Base-by-base conservation (phyloP, 2,113 vertebrate species). In the Clinocottus analis region DNA sequence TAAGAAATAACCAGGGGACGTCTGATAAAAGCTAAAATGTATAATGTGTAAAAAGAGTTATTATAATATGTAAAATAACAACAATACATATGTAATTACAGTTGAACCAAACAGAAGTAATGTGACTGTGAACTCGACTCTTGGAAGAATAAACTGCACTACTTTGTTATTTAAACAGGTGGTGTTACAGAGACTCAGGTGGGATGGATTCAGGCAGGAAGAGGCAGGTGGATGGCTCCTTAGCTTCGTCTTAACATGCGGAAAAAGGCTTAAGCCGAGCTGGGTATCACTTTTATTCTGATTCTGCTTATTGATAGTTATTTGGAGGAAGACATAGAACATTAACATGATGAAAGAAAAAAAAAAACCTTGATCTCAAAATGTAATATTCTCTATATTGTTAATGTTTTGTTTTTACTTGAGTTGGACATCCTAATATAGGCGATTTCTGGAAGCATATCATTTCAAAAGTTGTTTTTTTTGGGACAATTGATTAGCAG, bases 31-130 rank as follows among this genome's bases (percentile, higher is more conserved):
- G 73, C 66, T 73, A 68, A 92, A 91, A 93, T 88, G 91, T 94
- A 93, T 91, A 65, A 88, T 43, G 13, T 43, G 41, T 41, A 73
- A 65, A 77, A 65, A 84, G 25, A 78, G 53, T 37, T 45, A 17
- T 16, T 51, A 60, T 69, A 86, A 90, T 65, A 82, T 62, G 41
- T 86, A 80, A 64, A 82, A 86, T 49, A 85, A 87, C 49, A 80
- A 74, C 55, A 35, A 88, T 66, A 64, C 75, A 82, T 61, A 94
- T 94, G 94, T 93, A 90, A 89, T 94, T 87, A 76, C 90, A 91
- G 89, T 93, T 95, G 93, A 93, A 94, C 93, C 89, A 92, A 91
- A 94, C 94, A 91, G 77, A 76, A 43, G 21, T 39, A 58, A 64
- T 65, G 75, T 59, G 33, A 13, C 14, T 41, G 65, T 68, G 55